These are phyloP conservation scores for Xenopus tropicalis DNA, from an alignment of 2,113 vertebrate genomes.

Conservation along the genomic window UCB_Xtro_10.0 CM004443.2:9883001-9883500, in stretches of 20 bases:
- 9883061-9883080: slow-evolving; percentile 49
- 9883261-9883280: slow-evolving; percentile 33
- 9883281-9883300: neutral
- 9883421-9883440: neutral
- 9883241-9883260: neutral
- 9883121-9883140: slow-evolving; percentile 46
- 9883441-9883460: neutral
- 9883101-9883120: slow-evolving; percentile 49
- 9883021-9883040: slow-evolving; percentile 47
- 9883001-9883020: slow-evolving; percentile 47
- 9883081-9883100: slow-evolving; percentile 49
- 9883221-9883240: neutral
- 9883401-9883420: neutral
- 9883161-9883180: slow-evolving; percentile 10
- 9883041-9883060: slow-evolving; percentile 54
- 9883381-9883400: neutral
- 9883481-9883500: no score
- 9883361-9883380: neutral
- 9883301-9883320: neutral
- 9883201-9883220: neutral
- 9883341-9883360: slow-evolving; percentile 10
- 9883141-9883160: slow-evolving; percentile 19
- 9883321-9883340: neutral
- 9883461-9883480: no score
- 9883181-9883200: slow-evolving; percentile 11